These are phyloP conservation scores for Lanistes nyassanus DNA, from an alignment of 1,140 invertebrate genomes.

Conservation along the genomic window DNA sequence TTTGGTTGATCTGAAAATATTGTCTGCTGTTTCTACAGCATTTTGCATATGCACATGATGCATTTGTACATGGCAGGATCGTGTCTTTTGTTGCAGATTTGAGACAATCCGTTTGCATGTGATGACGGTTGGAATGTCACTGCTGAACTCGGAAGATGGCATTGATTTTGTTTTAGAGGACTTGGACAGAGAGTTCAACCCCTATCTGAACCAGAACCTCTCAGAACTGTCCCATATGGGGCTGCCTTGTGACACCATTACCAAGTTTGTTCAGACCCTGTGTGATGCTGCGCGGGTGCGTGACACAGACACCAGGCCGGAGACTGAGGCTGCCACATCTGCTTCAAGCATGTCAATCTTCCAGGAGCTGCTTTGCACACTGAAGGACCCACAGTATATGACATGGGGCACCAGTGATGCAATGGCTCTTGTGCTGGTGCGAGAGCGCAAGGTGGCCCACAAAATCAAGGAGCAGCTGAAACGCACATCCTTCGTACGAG, in stretches of 20 bases:
- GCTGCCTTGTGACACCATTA: slow-evolving; percentile 25
- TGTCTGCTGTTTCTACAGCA: too few relatives aligned
- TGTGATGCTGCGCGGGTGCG: background rate
- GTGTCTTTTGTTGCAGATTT: slow-evolving; percentile 13
- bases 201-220: slow-evolving; percentile 13
- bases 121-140: slow-evolving; percentile 22
- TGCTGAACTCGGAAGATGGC: slow-evolving; percentile 25
- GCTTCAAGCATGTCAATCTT: slow-evolving; percentile 27
- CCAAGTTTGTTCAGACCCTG: slow-evolving; percentile 9
- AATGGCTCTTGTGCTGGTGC: slow-evolving; percentile 56
- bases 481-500: slow-evolving; percentile 31
- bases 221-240: slow-evolving; percentile 12
- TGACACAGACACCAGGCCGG: background rate
- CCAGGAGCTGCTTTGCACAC: slow-evolving; percentile 34
- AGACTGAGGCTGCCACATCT: background rate
- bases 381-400: slow-evolving; percentile 35
- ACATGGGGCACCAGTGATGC: slow-evolving; percentile 31
- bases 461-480: slow-evolving; percentile 39
- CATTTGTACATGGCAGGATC: background rate
- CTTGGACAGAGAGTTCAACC: slow-evolving; percentile 16
- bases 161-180: slow-evolving; percentile 24
- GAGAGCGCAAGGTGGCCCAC: slow-evolving; percentile 48
- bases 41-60: background rate
- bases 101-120: slow-evolving; percentile 18
- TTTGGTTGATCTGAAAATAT: too few relatives aligned